phyloP scores from a whole-genome alignment of 2,888 invertebrate genomes.

The Zhuqinia jingwanae region DNA sequence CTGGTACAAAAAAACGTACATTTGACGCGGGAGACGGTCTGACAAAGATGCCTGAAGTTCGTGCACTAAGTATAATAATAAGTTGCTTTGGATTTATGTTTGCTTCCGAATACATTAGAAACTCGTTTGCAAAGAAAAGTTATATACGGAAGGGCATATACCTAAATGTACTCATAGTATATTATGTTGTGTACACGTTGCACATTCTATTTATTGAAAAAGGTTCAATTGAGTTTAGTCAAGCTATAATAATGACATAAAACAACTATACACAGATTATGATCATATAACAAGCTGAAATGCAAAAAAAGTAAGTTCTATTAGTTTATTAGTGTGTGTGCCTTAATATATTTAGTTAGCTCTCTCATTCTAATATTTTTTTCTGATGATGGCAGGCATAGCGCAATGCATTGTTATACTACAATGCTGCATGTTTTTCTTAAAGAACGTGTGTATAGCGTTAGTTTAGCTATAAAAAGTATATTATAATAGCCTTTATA shows the following conservation, averaged over 20 bases:
- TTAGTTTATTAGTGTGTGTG: too few relatives aligned
- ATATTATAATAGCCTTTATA: slow-evolving; percentile 4
- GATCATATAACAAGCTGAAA: not conserved
- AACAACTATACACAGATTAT: not conserved
- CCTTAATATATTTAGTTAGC: not conserved
- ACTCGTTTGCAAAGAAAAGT: not conserved
- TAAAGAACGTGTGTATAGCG: not conserved
- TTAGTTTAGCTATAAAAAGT: not conserved
- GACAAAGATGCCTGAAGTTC: too few relatives aligned
- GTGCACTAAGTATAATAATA: too few relatives aligned
- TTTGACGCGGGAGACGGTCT: too few relatives aligned
- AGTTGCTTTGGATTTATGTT: too few relatives aligned
- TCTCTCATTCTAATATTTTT: too few relatives aligned
- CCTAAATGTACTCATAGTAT: too few relatives aligned
- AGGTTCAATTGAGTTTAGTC: not conserved
- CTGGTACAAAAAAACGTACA: too few relatives aligned
- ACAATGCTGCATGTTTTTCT: slow-evolving; percentile 48
- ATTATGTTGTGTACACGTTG: too few relatives aligned
- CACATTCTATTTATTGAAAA: not conserved
- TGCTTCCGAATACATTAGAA: not conserved
- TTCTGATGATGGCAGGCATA: too few relatives aligned
- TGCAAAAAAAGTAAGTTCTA: too few relatives aligned
- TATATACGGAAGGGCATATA: too few relatives aligned
- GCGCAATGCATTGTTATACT: slow-evolving; percentile 2
- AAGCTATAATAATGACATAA: slow-evolving; percentile 26